Evolutionary conservation across 2,113 vertebrate species (phyloP), one percentile per base, ranked within the genome.

Genomic region (Scartelaos histophorus): DNA sequence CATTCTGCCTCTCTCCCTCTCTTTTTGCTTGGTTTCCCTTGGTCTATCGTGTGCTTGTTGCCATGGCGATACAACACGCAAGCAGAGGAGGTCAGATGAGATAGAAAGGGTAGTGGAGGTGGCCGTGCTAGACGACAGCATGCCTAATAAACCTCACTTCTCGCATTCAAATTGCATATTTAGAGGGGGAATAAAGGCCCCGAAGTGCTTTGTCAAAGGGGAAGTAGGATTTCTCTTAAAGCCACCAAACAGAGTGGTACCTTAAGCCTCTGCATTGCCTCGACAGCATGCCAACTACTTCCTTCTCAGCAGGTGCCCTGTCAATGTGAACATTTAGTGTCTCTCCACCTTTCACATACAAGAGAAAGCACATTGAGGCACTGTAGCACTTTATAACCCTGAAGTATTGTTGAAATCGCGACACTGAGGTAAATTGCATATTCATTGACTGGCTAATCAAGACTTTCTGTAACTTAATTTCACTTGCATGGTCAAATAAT

Each of bases 41-140:
- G 82, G 62, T 87, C 81, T 85, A 75, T 76, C 57, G 21, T 81
- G 82, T 79, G 74, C 85, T 83, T 90, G 93, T 94, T 93, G 89
- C 92, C 90, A 90, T 94, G 90, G 91, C 78, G 76, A 92, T 90
- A 67, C 89, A 76, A 90, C 80, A 91, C 75, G 71, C 85, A 90
- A 89, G 88, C 85, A 88, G 83, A 89, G 79, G 89, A 92, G 90
- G 90, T 91, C 90, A 93, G 87, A 86, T 81, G 78, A 91, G 89
- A 91, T 68, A 22, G 71, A 84, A 78, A 87, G 82, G 83, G 80
- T 76, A 83, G 58, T 87, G 83, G 72, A 84, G 82, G 85, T 85
- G 79, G 83, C 54, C 72, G 29, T 75, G 80, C 76, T 76, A 19
- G 82, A 83, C 73, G 82, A 61, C 56, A 58, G 71, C 68, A 84